Percentiles rank a stretch among this genome's conserved stretches.
phyloP scores from a whole-genome alignment of 2,113 vertebrate genomes.

The Sapayoa aenigma region DNA sequence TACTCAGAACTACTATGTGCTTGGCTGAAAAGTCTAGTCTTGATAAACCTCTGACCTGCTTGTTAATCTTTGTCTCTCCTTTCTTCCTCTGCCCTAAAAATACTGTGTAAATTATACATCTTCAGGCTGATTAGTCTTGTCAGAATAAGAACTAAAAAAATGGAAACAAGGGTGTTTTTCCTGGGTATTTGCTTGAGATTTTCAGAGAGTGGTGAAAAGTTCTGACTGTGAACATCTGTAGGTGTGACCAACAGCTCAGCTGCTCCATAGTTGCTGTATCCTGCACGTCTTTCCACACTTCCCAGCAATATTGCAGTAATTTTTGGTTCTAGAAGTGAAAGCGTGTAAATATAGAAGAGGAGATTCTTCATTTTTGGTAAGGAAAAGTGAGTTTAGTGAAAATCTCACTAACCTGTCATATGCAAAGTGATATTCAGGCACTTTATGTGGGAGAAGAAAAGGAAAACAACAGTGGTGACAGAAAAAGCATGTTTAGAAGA shows the following conservation, averaged over 20 bases:
- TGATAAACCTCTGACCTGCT: neutral
- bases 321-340: neutral
- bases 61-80: neutral
- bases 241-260: neutral
- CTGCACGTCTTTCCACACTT: neutral
- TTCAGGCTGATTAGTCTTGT: neutral
- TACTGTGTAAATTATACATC: neutral
- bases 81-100: neutral
- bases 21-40: neutral
- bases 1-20: neutral
- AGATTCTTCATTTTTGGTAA: neutral
- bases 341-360: neutral
- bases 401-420: neutral
- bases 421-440: neutral
- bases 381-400: neutral
- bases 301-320: neutral
- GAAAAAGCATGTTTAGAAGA: neutral
- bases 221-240: neutral
- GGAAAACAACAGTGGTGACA: neutral
- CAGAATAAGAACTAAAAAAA: neutral
- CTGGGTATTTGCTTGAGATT: neutral
- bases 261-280: neutral
- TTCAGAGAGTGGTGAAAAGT: neutral
- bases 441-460: neutral
- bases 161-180: neutral